Evolutionary conservation across 2,797 vertebrate genomes (phyloP).

Genomic region (Lutjanus argentimaculatus): DNA sequence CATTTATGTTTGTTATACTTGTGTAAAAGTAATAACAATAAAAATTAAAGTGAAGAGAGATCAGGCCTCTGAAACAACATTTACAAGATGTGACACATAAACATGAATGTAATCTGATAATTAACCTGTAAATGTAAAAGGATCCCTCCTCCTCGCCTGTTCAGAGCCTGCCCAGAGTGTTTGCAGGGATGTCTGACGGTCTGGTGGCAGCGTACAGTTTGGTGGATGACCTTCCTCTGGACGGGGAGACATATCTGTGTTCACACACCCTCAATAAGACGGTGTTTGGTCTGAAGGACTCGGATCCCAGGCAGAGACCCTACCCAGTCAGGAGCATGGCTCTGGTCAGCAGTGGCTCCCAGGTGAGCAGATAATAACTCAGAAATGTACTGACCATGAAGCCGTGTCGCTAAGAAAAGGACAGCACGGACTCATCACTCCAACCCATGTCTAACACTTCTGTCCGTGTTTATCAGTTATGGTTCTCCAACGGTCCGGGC

Average conservation of each 20-base stretch:
- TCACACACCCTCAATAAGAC: constrained; percentile 94
- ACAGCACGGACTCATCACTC: too few species aligned
- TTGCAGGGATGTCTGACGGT: constrained; percentile 94
- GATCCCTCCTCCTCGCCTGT: not conserved
- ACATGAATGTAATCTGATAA: not conserved
- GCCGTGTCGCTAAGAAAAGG: not conserved
- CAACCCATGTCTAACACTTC: not conserved
- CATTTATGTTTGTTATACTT: too few species aligned
- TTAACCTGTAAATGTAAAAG: constrained; percentile 3
- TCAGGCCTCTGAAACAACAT: too few species aligned
- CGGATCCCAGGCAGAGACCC: constrained; percentile 92
- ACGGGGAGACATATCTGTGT: constrained; percentile 92
- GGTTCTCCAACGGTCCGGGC: constrained; percentile 96
- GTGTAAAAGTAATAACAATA: too few species aligned
- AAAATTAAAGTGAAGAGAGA: not conserved
- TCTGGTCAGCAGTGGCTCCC: constrained; percentile 86
- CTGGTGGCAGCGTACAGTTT: constrained; percentile 90
- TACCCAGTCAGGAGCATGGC: constrained; percentile 92
- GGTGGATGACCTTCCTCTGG: constrained; percentile 87
- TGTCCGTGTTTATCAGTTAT: constrained; percentile 79
- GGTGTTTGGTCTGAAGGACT: constrained; percentile 89
- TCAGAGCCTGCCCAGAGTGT: constrained; percentile 89
- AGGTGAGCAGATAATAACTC: constrained; percentile 71
- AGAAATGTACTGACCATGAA: not conserved
- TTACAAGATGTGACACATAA: too few species aligned